Base-by-base conservation (phyloP, 1,140 invertebrate species). In the Apis dorsata region DNA sequence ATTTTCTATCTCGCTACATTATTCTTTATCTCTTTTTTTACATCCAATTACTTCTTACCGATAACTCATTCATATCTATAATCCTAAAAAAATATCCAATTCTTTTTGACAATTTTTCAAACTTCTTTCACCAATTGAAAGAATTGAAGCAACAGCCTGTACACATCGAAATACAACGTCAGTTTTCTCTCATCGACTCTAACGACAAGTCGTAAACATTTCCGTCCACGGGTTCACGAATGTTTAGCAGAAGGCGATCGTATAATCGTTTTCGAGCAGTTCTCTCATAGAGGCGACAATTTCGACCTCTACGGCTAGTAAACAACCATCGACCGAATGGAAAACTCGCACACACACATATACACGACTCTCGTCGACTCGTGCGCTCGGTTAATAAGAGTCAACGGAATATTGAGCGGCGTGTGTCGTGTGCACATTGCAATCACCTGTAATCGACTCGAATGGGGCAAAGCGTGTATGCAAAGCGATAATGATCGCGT, bases 401-500 rank as follows among this genome's bases (percentile, higher is more conserved):
- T 15, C 19, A n/a, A 44, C 44, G 24, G 15, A 34, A 62, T 60
- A 24, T 7, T 13, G 15, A n/a, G 59, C 15, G 71, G 53, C 65
- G 19, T 65, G 62, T 55, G 49, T n/a, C 73, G 59, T 19, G 63
- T n/a, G 55, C 60, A 66, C 62, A 78, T 57, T 19, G 69, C 60
- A 65, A 81, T 84, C 77, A 86, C 76, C 62, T 70, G 51, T 69
- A 74, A 84, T 86, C 65, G 71, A 53, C 59, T 75, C 63, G 63
- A 28, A 81, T 78, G 69, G 55, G 53, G 59, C 63, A 44, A 44
- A 44, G 34, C 34, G 65, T 65, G 59, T 34, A 68, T 21, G 60
- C 53, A 74, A 63, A 72, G 34, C 79, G 68, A 73, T 60, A 69
- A 87, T 69, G 84, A 78, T 86, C 68, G 28, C 21, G 77, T 62